phyloP scores from a whole-genome alignment of 2,797 vertebrate genomes.

The Anolis apletophallus region DNA sequence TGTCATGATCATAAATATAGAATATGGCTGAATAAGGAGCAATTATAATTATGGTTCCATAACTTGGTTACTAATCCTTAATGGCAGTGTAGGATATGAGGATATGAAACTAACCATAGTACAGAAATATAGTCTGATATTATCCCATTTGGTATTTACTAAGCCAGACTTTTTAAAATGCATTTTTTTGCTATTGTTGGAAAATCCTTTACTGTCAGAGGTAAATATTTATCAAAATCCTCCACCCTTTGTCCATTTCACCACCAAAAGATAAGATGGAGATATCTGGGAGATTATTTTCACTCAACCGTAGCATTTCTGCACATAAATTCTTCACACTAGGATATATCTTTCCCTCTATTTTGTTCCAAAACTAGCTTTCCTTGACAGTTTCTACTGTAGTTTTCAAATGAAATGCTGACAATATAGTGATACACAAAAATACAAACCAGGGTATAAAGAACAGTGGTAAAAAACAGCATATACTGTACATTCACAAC shows the following conservation, averaged over 20 bases:
- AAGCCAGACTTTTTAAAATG: not conserved
- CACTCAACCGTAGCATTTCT: not conserved
- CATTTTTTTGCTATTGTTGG: not conserved
- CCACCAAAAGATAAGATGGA: too few relatives aligned
- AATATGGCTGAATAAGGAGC: too few relatives aligned
- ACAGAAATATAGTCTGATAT: not conserved
- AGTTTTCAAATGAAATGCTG: not conserved
- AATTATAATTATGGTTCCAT: too few relatives aligned
- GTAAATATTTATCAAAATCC: not conserved
- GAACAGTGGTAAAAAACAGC: not conserved
- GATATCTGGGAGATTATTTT: not conserved
- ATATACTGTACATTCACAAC: not conserved
- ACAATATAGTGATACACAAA: not conserved
- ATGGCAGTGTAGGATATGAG: not conserved
- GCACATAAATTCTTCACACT: not conserved
- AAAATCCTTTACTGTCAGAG: not conserved
- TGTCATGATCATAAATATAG: not conserved
- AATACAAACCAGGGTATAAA: not conserved
- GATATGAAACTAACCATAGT: not conserved
- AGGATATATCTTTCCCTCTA: not conserved
- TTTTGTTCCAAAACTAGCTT: not conserved
- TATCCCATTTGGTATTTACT: not conserved
- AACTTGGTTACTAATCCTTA: too few relatives aligned
- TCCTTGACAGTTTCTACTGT: not conserved
- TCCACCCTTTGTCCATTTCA: not conserved